phyloP scores from a whole-genome alignment of 2,113 vertebrate species.

The Azemiops feae region DNA sequence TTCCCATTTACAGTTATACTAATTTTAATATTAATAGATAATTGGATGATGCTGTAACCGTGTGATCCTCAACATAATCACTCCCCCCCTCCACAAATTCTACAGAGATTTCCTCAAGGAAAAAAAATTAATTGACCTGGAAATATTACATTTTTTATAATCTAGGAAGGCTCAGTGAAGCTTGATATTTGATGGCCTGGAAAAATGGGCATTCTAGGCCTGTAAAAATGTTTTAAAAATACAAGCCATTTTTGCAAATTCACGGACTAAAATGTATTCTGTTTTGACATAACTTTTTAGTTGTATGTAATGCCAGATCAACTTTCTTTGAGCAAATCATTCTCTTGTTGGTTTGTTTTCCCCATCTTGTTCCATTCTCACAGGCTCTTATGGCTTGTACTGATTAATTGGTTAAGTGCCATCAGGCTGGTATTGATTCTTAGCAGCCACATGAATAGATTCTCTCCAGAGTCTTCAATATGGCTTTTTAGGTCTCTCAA shows the following conservation, averaged over 20 bases:
- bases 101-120: constrained; percentile 23
- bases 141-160: constrained; percentile 39
- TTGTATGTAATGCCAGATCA: neutral
- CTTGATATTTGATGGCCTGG: constrained; percentile 31
- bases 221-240: constrained; percentile 38
- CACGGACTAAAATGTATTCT: neutral
- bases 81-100: neutral
- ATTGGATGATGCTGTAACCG: neutral
- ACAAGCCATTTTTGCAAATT: neutral
- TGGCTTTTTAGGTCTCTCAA: neutral
- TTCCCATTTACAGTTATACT: neutral
- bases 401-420: neutral
- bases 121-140: constrained; percentile 46
- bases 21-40: neutral
- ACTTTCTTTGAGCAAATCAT: neutral
- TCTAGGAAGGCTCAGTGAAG: constrained; percentile 27
- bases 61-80: neutral
- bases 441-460: neutral
- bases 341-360: neutral
- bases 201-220: constrained; percentile 49
- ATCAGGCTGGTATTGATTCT: neutral
- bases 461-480: neutral
- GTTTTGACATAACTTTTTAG: neutral
- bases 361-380: neutral
- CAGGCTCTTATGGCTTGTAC: neutral